Evolutionary conservation across 2,888 invertebrate species (phyloP), one percentile per base, ranked within the genome.

Genomic region (Microplitis manilae): DNA sequence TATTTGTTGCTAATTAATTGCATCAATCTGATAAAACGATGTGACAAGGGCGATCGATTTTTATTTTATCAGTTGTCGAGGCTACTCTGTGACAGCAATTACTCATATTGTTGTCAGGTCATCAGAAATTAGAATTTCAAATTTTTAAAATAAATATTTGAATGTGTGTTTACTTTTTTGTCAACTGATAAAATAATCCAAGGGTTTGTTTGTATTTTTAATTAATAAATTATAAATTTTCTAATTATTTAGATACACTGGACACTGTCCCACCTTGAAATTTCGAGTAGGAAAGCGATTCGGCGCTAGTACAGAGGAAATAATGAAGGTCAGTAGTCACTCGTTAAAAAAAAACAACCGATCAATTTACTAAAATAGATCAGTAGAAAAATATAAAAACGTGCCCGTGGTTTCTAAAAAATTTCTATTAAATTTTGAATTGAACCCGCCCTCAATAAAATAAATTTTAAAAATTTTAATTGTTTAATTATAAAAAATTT

Each of bases 231-330:
- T 68, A 20, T 61, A 15, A 15, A 59, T 15, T 68, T 17, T 6
- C 76, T 78, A 78, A 86, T 77, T 75, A 87, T 87, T 17, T 91
- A 94, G 94, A 80, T 94, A 94, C 87, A 94, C 94, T 1, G 94
- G 94, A 9, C 94, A 94, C 85, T 94, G 94, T 87, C 94, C 94
- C 69, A 93, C 94, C 83, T 91, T 94, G 73, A 94, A 94, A 85
- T 94, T 94, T 85, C 93, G 93, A 71, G 94, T 93, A 85, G 94
- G 94, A 69, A 93, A 94, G 88, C 92, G 94, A 86, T 94, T 94
- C 88, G 94, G 94, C 17, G 93, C 94, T 81, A 93, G 92, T 86
- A 94, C 94, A 4, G 91, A 94, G 83, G 94, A 94, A 86, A 94
- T 94, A 80, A 90, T 94, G 82, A 91, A 92, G 89, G 94, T 91